Conservation (phyloP, 2,113 vertebrate species). For the Murina feae region DNA sequence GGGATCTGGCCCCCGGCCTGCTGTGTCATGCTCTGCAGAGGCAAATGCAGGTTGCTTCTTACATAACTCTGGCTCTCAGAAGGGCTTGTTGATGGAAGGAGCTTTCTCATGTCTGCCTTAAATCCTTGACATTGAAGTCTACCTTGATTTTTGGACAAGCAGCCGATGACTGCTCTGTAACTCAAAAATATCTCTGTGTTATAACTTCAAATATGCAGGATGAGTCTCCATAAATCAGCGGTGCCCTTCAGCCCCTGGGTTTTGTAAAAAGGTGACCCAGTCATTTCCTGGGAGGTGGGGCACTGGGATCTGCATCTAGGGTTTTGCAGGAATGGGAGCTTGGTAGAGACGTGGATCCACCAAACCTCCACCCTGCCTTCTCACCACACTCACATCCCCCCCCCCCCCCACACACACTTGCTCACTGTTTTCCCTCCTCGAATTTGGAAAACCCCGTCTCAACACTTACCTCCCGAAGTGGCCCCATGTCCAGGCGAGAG, state of each 20-base stretch:
- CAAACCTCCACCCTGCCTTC: neutral
- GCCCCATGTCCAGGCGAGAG: neutral
- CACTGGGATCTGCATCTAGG: too few relatives aligned
- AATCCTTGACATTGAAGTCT: neutral
- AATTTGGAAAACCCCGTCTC: slow-evolving; percentile 35
- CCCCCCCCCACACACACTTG: too few relatives aligned
- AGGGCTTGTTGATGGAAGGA: neutral
- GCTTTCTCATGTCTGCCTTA: neutral
- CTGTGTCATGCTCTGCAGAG: neutral
- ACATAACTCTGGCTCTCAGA: neutral
- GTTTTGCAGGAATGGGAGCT: neutral
- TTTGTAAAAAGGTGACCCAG: neutral
- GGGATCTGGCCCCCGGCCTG: neutral
- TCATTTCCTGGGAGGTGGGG: neutral
- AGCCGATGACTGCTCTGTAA: neutral
- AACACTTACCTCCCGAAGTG: neutral
- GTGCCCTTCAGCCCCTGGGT: too few relatives aligned
- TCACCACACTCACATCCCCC: neutral
- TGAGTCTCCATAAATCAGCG: neutral
- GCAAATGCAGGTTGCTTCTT: neutral
- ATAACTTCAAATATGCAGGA: neutral
- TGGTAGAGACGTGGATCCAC: neutral
- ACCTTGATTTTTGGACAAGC: neutral
- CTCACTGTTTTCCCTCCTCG: slow-evolving; percentile 28
- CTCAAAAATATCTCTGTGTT: neutral